A percentile compares a stretch with the other conserved stretches of the same genome.
Evolutionary conservation across 1,140 invertebrate genomes (phyloP).

Genomic region (Dreissena rostriformis): DNA sequence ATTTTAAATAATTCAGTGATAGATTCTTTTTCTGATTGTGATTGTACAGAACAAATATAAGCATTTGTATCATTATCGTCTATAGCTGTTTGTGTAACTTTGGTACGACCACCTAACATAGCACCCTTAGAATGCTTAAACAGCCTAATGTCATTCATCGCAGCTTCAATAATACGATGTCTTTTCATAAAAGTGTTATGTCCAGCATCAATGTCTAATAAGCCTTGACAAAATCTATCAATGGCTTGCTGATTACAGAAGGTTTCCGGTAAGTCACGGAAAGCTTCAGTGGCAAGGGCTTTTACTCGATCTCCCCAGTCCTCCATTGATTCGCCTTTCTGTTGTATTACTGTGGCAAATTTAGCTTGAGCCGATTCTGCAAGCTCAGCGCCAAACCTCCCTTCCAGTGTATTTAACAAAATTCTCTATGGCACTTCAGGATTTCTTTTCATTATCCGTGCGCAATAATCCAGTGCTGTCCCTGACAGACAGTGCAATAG

Average conservation of each 20-base stretch:
- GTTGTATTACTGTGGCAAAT: no score
- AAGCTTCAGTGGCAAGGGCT: no score
- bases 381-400: no score
- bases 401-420: no score
- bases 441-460: not conserved
- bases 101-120: not conserved
- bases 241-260: not conserved
- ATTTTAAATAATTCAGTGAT: not conserved
- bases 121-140: not conserved
- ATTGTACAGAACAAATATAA: not conserved
- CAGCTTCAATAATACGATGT: not conserved
- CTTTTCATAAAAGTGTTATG: not conserved
- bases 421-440: no score
- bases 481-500: not conserved
- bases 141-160: not conserved
- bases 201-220: not conserved
- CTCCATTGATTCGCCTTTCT: no score
- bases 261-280: no score
- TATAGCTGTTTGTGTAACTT: not conserved
- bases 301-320: no score
- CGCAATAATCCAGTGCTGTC: not conserved
- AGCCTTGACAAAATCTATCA: constrained; percentile 3
- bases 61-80: not conserved
- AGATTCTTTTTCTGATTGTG: not conserved
- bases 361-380: no score